phyloP scores from a whole-genome alignment of 2,888 invertebrate species.

The Eubasilissa splendida region DNA sequence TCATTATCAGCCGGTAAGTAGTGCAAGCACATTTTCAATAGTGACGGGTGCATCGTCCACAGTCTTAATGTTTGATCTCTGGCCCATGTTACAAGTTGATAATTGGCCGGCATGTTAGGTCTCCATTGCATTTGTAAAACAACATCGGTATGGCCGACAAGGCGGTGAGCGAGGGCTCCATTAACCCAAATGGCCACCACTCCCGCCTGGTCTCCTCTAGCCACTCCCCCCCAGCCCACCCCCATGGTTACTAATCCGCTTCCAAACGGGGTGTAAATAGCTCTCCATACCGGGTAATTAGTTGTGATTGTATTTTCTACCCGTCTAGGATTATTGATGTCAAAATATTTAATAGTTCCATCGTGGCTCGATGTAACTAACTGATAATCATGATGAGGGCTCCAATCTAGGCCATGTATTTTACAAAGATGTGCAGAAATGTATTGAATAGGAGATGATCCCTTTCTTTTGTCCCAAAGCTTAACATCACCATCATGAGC shows the following conservation, averaged over 20 bases:
- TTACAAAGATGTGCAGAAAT: slow-evolving; percentile 92
- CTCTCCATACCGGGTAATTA: slow-evolving; percentile 92
- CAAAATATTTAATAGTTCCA: slow-evolving; percentile 95
- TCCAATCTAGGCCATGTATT: slow-evolving; percentile 97
- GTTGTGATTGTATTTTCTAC: slow-evolving; percentile 90
- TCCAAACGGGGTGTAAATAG: slow-evolving; percentile 94
- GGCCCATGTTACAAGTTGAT: slow-evolving; percentile 95
- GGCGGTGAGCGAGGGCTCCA: slow-evolving; percentile 86
- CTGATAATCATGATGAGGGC: slow-evolving; percentile 87
- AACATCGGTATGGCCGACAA: slow-evolving; percentile 95
- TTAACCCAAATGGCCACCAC: slow-evolving; percentile 73
- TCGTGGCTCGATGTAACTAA: slow-evolving; percentile 95
- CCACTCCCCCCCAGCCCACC: slow-evolving; percentile 87
- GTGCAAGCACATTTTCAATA: slow-evolving; percentile 84
- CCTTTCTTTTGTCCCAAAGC: slow-evolving; percentile 95
- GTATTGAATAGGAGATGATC: slow-evolving; percentile 89
- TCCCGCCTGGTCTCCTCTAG: slow-evolving; percentile 84
- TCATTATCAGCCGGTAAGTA: slow-evolving; percentile 78
- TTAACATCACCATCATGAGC: slow-evolving; percentile 97
- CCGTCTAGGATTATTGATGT: slow-evolving; percentile 87
- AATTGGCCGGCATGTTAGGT: slow-evolving; percentile 80
- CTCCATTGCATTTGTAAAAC: slow-evolving; percentile 97
- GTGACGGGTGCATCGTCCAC: slow-evolving; percentile 90
- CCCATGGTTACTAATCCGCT: slow-evolving; percentile 93
- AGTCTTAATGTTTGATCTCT: slow-evolving; percentile 93